Percentiles rank a stretch among this genome's conserved stretches.
phyloP scores from a whole-genome alignment of 2,888 invertebrate species.

The Magallana nippona region DNA sequence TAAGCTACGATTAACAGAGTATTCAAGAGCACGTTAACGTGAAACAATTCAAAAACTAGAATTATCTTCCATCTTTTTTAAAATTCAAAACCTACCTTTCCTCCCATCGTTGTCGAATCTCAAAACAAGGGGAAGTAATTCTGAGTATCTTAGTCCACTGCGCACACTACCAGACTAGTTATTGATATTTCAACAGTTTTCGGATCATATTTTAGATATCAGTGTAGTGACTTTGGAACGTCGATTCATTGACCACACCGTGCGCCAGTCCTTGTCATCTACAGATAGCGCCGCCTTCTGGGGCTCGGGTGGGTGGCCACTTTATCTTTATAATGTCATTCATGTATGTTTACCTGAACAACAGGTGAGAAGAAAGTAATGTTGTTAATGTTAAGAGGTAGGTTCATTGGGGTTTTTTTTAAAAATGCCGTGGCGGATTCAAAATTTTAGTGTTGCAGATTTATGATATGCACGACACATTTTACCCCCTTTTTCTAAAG shows the following conservation, averaged over 20 bases:
- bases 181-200: constrained; percentile 17
- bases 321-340: constrained; percentile 19
- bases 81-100: neutral
- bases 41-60: too few species aligned
- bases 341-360: constrained; percentile 4
- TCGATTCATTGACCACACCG: neutral
- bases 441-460: too few species aligned
- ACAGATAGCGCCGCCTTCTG: constrained; percentile 7
- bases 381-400: neutral
- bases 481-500: too few species aligned
- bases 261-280: neutral
- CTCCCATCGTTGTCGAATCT: neutral
- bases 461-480: too few species aligned
- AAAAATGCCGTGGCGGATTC: neutral
- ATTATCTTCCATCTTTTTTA: neutral
- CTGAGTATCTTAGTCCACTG: neutral
- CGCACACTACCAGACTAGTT: neutral
- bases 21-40: too few species aligned
- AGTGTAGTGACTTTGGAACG: neutral
- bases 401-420: neutral
- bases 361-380: neutral
- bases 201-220: constrained; percentile 12
- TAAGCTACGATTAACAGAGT: too few species aligned
- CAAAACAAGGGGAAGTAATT: constrained; percentile 8
- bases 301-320: constrained; percentile 21